Evolutionary conservation across 2,888 invertebrate genomes (phyloP), one percentile per base, ranked within the genome.

Genomic region (Patella ulyssiponensis): DNA sequence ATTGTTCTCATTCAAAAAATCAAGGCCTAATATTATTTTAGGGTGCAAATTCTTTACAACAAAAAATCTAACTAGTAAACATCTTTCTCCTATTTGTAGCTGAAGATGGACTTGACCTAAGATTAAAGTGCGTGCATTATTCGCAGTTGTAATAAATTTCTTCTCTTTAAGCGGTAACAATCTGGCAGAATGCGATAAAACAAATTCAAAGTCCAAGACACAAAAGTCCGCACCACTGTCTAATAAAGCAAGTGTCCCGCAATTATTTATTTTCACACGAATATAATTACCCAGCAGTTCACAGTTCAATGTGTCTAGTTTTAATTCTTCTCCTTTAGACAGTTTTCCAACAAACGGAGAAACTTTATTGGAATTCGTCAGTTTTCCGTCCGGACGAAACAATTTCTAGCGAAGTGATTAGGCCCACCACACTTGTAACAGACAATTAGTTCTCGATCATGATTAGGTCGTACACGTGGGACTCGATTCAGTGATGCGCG

Each of bases 1-100:
- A 52, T 53, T 53, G 51, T 72, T 15, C 53, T 20, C 14, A 23
- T 52, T 12, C 52, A 72, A 53, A 53, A 72, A 72, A 72, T 72
- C 53, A 20, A 52, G 20, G 14, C 72, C 72, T 44, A 72, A 72
- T 72, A 72, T 72, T 14, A 72, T 53, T 51, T 44, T 72, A n/a
- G 53, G 72, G 33, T 52, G 72, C 72, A 72, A 72, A 72, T 53
- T 51, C 51, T 27, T 27, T 20, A 72, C 23, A 17, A 72, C 72
- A 72, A 44, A 72, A 23, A 72, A 72, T 71, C 27, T 15, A 33
- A 53, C 71, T 52, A 14, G 20, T 20, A 52, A 27, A 20, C 44
- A 44, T 33, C 9, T 44, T 33, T 71, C 51, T 20, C 44, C n/a
- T 44, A 71, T 71, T 20, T 27, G 27, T 20, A 71, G 44, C 14